Evolutionary conservation across 2,797 vertebrate genomes (phyloP).

Genomic region (Sciaenops ocellatus): DNA sequence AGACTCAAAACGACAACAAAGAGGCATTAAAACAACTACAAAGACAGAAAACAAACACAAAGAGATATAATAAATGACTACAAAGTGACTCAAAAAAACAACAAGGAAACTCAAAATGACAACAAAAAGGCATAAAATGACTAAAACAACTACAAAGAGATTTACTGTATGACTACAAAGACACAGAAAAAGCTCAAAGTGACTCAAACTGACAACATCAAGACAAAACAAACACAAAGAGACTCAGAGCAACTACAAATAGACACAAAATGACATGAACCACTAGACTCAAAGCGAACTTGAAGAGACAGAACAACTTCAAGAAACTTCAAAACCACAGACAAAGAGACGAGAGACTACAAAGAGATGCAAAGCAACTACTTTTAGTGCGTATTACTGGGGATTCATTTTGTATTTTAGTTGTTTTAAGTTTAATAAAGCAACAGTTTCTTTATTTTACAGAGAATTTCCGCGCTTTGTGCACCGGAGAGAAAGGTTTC

Average conservation of each 20-base stretch:
- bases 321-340: too few relatives aligned
- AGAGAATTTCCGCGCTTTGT: slow-evolving; percentile 86
- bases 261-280: too few relatives aligned
- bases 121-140: neutral
- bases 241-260: too few relatives aligned
- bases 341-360: neutral
- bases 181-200: neutral
- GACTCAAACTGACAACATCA: too few relatives aligned
- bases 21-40: too few relatives aligned
- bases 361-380: too few relatives aligned
- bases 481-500: slow-evolving; percentile 83
- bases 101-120: too few relatives aligned
- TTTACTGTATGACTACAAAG: neutral
- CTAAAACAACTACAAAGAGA: neutral
- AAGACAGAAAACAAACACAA: neutral
- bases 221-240: neutral
- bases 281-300: too few relatives aligned
- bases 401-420: neutral
- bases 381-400: neutral
- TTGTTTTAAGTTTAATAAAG: neutral
- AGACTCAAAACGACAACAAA: neutral
- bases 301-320: too few relatives aligned
- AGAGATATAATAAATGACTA: neutral
- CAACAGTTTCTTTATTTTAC: slow-evolving; percentile 3
- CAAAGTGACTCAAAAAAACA: neutral